Percentiles rank a stretch among this genome's conserved stretches.
These are phyloP conservation scores for Herpailurus yagouaroundi DNA, from an alignment of 2,113 vertebrate genomes.

Conservation along the genomic window DNA sequence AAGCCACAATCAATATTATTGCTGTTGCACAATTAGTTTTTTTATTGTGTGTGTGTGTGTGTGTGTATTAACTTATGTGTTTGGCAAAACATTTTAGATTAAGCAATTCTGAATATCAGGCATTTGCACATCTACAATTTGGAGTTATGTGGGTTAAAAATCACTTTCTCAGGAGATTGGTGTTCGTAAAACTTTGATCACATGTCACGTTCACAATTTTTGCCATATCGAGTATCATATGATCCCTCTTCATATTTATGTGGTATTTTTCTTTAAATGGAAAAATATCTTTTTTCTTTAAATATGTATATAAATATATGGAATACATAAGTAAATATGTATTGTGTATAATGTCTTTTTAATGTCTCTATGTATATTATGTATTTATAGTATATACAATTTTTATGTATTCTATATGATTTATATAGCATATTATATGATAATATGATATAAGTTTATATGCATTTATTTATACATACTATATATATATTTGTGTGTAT, in stretches of 20 bases:
- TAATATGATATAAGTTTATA: background rate
- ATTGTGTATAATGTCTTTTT: background rate
- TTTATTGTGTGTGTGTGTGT: background rate
- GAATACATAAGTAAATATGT: background rate
- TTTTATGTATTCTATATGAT: background rate
- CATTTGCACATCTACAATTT: background rate
- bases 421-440: background rate
- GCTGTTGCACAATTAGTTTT: background rate
- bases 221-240: background rate
- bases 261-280: background rate
- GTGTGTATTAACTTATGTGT: background rate
- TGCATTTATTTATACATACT: too few relatives aligned
- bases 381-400: background rate
- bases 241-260: background rate
- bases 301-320: background rate
- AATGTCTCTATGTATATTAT: background rate
- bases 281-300: background rate
- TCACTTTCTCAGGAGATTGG: background rate
- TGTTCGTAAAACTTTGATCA: background rate
- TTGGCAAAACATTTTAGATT: background rate
- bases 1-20: background rate
- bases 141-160: background rate
- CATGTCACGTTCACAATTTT: background rate
- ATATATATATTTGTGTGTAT: background rate
- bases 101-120: background rate